Evolutionary conservation across 2,113 vertebrate species (phyloP), one percentile per base, ranked within the genome.

Genomic region (Hydrochoerus hydrochaeris): DNA sequence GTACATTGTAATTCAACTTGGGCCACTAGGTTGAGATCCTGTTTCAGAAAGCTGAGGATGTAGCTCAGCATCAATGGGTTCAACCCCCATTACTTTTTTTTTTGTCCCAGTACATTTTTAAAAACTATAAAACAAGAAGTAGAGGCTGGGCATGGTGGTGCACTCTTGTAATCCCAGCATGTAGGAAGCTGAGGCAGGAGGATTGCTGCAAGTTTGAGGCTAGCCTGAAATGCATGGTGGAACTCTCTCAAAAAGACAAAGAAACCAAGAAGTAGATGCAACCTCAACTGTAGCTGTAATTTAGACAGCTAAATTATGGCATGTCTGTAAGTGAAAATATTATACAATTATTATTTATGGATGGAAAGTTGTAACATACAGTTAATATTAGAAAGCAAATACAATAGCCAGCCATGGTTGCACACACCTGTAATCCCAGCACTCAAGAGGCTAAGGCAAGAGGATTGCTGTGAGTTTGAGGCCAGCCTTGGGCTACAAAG

Each of bases 341-440:
- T 93, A 8, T 62, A 52, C 3, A 88, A 16, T 24, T 96, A 16
- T 67, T 93, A 90, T 71, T 88, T 96, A 52, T 87, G 63, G 41
- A 52, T 83, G 67, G 78, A 49, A 91, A 91, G 30, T 90, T 90
- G 22, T 91, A 89, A 62, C 32, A 58, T 57, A 35, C 2, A 65
- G 28, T 46, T 44, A 62, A 62, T 85, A 71, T 41, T 12, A 73
- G 24, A 75, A 46, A 35, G 58, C 20, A 46, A 75, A 75, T 75
- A 75, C 24, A 75, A 38, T 57, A 67, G 63, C 14, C 6, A 9
- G 63, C 4, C 32, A 35, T 67, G 30, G 63, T 16, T 30, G 63
- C 14, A 32, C 32, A 35, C 32, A 35, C 30, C 63, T 67, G 4
- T 67, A 67, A 67, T 67, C 63, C 63, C 63, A 67, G 30, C 32